Evolutionary conservation across 1,140 invertebrate species (phyloP).

Genomic region (Drosophila ogumai): DNA sequence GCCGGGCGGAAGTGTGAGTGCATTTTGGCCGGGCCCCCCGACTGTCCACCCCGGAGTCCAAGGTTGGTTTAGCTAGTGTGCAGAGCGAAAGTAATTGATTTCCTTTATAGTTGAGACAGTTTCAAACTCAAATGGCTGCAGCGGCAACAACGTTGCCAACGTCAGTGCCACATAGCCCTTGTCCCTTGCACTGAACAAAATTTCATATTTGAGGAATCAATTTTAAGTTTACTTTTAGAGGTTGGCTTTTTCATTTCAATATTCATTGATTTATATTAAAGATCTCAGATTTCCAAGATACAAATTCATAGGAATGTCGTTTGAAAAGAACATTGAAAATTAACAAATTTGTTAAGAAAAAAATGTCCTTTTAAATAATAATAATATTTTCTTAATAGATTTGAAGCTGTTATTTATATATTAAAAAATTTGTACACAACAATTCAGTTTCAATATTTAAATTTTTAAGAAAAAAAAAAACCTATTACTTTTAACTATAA

Average conservation of each 20-base stretch:
- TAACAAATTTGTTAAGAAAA: too few species aligned
- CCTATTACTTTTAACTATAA: too few species aligned
- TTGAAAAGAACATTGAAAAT: too few species aligned
- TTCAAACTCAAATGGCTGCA: constrained; percentile 76
- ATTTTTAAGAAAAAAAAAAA: too few species aligned
- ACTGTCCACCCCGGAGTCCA: constrained; percentile 24
- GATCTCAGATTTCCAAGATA: too few species aligned
- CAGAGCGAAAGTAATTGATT: constrained; percentile 81
- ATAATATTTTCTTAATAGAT: too few species aligned
- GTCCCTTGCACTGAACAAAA: constrained; percentile 12
- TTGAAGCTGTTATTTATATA: too few species aligned
- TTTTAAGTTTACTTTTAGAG: background rate
- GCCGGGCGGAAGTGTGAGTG: constrained; percentile 73
- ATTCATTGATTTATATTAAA: too few species aligned
- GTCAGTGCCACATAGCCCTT: constrained; percentile 23
- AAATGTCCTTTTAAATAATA: too few species aligned
- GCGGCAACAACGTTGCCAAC: constrained; percentile 61
- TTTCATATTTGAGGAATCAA: background rate
- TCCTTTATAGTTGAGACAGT: constrained; percentile 83
- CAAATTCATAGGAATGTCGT: too few species aligned
- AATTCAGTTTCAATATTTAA: background rate
- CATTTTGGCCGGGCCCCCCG: constrained; percentile 44
- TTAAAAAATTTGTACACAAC: too few species aligned
- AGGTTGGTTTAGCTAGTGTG: constrained; percentile 28
- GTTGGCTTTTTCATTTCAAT: too few species aligned